Conservation (phyloP, 2,797 vertebrate species). For the Sebastes baramenuke region DNA sequence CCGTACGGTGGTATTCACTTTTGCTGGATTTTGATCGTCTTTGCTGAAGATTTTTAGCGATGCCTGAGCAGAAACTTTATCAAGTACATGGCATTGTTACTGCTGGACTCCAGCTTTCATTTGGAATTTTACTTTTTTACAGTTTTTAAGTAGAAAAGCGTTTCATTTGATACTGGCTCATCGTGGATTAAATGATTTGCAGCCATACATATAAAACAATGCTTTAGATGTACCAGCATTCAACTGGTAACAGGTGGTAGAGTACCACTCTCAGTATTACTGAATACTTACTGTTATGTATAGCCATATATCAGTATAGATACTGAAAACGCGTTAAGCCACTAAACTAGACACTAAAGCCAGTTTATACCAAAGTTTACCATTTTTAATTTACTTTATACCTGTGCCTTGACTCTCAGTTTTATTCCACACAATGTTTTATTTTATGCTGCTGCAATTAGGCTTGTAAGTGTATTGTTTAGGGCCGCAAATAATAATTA, state of each 20-base stretch:
- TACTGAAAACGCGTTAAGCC: too few relatives aligned
- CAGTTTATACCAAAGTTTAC: conserved; percentile 41
- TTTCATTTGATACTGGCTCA: not conserved
- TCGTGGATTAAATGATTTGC: not conserved
- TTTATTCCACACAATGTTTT: conserved; percentile 8
- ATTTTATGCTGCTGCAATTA: conserved; percentile 2
- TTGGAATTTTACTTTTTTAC: not conserved
- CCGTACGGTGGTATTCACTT: not conserved
- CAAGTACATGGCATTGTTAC: not conserved
- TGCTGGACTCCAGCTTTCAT: not conserved
- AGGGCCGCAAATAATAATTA: not conserved
- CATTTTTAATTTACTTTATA: not conserved
- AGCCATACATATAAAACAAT: not conserved
- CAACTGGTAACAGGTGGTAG: not conserved
- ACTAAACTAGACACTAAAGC: not conserved
- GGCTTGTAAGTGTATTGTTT: not conserved
- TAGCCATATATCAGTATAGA: conserved; percentile 6
- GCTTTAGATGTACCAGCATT: conserved; percentile 1
- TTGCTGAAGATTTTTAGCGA: not conserved
- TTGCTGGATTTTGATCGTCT: not conserved
- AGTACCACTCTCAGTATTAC: conserved; percentile 5
- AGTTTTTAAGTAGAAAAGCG: not conserved
- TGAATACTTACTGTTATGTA: not conserved
- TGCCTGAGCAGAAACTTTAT: not conserved
- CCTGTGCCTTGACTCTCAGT: conserved; percentile 54